Percentiles rank a stretch among this genome's conserved stretches.
Evolutionary conservation across 2,113 vertebrate species (phyloP).

Genomic region (Pomatostomus ruficeps): DNA sequence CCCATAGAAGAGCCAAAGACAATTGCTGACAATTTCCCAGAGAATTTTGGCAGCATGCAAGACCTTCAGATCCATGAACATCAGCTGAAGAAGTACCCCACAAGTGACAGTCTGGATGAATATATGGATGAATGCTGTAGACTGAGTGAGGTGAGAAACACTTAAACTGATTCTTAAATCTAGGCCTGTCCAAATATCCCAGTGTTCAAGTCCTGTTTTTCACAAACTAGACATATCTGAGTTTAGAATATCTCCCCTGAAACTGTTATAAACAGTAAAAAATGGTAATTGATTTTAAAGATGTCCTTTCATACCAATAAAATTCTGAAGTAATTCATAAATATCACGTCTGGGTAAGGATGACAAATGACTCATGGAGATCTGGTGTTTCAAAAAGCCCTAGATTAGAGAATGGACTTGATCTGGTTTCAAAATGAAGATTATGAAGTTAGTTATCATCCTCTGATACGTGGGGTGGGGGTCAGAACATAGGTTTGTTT

Average conservation of each 20-base stretch:
- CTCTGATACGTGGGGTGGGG: background rate
- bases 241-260: background rate
- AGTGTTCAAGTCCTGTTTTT: background rate
- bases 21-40: background rate
- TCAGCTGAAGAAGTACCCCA: slow-evolving; percentile 69
- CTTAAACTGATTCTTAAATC: background rate
- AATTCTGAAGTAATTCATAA: background rate
- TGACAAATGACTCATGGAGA: background rate
- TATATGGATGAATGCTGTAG: slow-evolving; percentile 88
- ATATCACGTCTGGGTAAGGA: background rate
- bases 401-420: background rate
- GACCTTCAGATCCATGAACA: slow-evolving; percentile 47
- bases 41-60: slow-evolving; percentile 32
- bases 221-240: background rate
- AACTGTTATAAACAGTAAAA: background rate
- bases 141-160: slow-evolving; percentile 80
- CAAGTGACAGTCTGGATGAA: slow-evolving; percentile 80
- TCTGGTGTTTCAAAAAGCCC: background rate
- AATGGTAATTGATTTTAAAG: background rate
- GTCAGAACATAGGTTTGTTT: background rate
- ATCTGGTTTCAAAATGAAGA: background rate
- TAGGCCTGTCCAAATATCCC: background rate
- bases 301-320: background rate
- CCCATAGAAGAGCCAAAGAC: slow-evolving; percentile 35
- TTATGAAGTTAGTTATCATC: background rate